These are phyloP conservation scores for Hylaeus anthracinus DNA, from an alignment of 1,140 invertebrate species.

Conservation along the genomic window DNA sequence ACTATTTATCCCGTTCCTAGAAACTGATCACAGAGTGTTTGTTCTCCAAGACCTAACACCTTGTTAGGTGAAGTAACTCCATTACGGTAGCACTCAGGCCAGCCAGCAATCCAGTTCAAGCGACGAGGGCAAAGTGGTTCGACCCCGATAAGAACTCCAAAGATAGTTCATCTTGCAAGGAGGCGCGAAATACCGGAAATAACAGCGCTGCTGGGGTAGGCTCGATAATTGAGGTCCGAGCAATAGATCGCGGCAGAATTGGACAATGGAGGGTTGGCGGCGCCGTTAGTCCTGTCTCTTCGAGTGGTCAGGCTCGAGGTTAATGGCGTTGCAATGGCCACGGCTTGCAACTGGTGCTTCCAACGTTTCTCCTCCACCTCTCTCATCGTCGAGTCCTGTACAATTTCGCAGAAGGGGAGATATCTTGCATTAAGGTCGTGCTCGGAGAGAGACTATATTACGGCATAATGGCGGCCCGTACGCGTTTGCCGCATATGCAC, in stretches of 20 bases:
- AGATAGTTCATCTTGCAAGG: background rate
- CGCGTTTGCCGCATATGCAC: slow-evolving; percentile 28
- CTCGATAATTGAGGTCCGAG: slow-evolving; percentile 29
- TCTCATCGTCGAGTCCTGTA: slow-evolving; percentile 50
- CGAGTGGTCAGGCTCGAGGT: slow-evolving; percentile 31
- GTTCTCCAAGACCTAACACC: too few species aligned
- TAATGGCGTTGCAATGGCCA: slow-evolving; percentile 50
- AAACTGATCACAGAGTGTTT: too few species aligned
- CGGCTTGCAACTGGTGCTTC: slow-evolving; percentile 37
- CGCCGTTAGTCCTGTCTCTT: slow-evolving; percentile 44
- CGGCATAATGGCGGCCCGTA: slow-evolving; percentile 58
- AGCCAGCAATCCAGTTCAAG: background rate
- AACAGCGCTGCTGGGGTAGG: slow-evolving; percentile 17
- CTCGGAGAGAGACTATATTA: slow-evolving; percentile 54
- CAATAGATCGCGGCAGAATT: slow-evolving; percentile 45
- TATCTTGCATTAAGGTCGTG: slow-evolving; percentile 67
- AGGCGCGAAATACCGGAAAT: slow-evolving; percentile 25
- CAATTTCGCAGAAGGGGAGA: slow-evolving; percentile 65
- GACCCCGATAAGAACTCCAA: background rate
- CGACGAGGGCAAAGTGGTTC: background rate
- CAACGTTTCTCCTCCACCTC: background rate
- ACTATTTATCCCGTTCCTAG: too few species aligned
- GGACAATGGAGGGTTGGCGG: slow-evolving; percentile 47
- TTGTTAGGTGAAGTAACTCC: too few species aligned
- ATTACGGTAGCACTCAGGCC: too few species aligned